Evolutionary conservation across 2,113 vertebrate genomes (phyloP), one percentile per base, ranked within the genome.

Genomic region (Notarius lentiginosus): DNA sequence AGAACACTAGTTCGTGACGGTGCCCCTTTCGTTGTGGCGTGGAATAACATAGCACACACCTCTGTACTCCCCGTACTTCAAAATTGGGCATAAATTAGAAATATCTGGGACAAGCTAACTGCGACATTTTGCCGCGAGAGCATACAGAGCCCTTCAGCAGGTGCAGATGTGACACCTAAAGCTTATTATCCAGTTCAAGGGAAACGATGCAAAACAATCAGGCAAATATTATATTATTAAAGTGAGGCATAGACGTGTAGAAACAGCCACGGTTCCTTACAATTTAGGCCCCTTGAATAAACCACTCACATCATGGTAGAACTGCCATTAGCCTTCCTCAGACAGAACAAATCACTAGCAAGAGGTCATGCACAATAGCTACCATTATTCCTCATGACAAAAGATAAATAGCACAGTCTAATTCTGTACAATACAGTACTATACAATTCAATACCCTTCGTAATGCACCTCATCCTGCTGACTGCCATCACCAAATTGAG

Each of bases 311-410:
- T 22, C 34, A 80, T 34, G 12, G 14, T 55, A 55, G 47, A 11
- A 79, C 3, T 30, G 27, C 22, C 24, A 51, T 65, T 66, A 82
- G 61, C n/a, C 24, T 20, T 84, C 7, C 10, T 79, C 27, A 41
- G 41, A 1, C n/a, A 20, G 41, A 72, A 70, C 58, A 41, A 72
- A 81, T 81, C 30, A 63, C 11, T 30, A 72, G 30, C 56, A 22
- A 86, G 30, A 72, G 30, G 85, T 86, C 55, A 27, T 2, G 4
- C 20, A 47, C 51, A 86, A 72, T 27, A 41, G 65, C 63, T 41
- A 51, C 51, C 18, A 53, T 86, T 81, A 77, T 77, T 24, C 17
- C 27, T 55, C 47, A 20, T 10, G 49, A 66, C 75, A 86, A 86
- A 68, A 66, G 76, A 12, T 10, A 80, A 24, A 80, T 34, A 60